A percentile compares a stretch with the other conserved stretches of the same genome.
These are phyloP conservation scores for Tachystola acroxantha DNA, from an alignment of 2,888 invertebrate species.

Conservation along the genomic window DNA sequence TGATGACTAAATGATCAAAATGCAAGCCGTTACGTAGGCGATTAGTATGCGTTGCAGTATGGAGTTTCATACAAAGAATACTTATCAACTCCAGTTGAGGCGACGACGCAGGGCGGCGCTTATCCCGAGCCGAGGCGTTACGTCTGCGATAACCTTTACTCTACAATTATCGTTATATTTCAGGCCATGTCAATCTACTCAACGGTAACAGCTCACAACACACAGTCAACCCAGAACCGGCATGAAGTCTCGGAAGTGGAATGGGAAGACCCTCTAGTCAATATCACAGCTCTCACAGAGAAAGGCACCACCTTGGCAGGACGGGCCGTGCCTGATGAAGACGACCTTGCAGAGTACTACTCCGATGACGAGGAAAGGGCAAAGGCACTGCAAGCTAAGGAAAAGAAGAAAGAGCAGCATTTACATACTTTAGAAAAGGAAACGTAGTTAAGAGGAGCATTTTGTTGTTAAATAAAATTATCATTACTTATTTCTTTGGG, in stretches of 20 bases:
- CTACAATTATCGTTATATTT: conserved; percentile 21
- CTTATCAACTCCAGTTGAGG: too few relatives aligned
- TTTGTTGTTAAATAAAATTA: conserved; percentile 37
- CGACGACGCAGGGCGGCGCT: too few relatives aligned
- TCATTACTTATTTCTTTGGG: background rate
- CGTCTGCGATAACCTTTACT: too few relatives aligned
- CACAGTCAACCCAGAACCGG: conserved; percentile 23
- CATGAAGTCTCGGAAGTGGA: conserved; percentile 31
- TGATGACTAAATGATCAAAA: too few relatives aligned
- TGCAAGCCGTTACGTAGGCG: too few relatives aligned
- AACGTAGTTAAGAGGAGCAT: conserved; percentile 43
- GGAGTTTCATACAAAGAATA: too few relatives aligned
- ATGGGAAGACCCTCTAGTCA: conserved; percentile 52
- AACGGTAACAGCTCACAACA: conserved; percentile 65
- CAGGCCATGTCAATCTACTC: conserved; percentile 82
- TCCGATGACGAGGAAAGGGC: conserved; percentile 73
- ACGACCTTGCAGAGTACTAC: conserved; percentile 65
- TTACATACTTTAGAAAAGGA: conserved; percentile 55
- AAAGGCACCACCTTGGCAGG: conserved; percentile 56
- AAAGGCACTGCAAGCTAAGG: conserved; percentile 53
- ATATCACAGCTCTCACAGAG: conserved; percentile 46
- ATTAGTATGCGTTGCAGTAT: too few relatives aligned
- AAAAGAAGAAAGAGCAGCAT: conserved; percentile 50
- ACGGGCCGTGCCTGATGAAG: conserved; percentile 38
- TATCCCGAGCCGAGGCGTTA: too few relatives aligned